A percentile compares a stretch with the other conserved stretches of the same genome.
Conservation (phyloP, 2,797 vertebrate genomes). For the Enteromius unitaeniatus region DNA sequence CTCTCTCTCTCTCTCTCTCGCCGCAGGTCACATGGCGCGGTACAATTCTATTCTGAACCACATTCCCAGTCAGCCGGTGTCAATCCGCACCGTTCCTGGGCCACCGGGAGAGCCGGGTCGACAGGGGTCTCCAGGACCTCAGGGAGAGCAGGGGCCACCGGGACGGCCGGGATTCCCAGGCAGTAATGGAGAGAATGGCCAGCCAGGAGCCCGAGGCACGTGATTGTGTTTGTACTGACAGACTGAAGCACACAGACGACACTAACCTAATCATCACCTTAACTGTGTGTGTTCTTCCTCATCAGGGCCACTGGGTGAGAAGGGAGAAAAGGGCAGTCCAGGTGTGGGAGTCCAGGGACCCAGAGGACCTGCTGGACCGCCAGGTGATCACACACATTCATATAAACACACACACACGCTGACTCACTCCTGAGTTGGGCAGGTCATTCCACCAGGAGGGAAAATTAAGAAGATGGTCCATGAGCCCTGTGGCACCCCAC, state of each 20-base stretch:
- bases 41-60: slow-evolving; percentile 93
- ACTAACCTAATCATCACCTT: neutral
- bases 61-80: slow-evolving; percentile 86
- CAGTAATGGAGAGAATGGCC: slow-evolving; percentile 87
- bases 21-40: slow-evolving; percentile 91
- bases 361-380: slow-evolving; percentile 86
- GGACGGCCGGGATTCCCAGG: slow-evolving; percentile 94
- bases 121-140: slow-evolving; percentile 82
- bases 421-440: neutral
- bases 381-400: slow-evolving; percentile 76
- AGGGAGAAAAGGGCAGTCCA: slow-evolving; percentile 89
- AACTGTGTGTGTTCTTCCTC: slow-evolving; percentile 47
- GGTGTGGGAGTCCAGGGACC: slow-evolving; percentile 92
- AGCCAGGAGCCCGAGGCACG: slow-evolving; percentile 91
- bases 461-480: too few species aligned
- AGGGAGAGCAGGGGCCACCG: slow-evolving; percentile 91
- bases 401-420: neutral
- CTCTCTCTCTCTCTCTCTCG: neutral
- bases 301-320: slow-evolving; percentile 87
- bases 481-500: too few species aligned
- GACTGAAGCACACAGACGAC: neutral
- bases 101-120: slow-evolving; percentile 93
- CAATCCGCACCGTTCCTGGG: slow-evolving; percentile 85
- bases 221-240: neutral
- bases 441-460: too few species aligned